These are phyloP conservation scores for Drosophila paramelanica DNA, from an alignment of 2,888 invertebrate species.

Conservation along the genomic window DNA sequence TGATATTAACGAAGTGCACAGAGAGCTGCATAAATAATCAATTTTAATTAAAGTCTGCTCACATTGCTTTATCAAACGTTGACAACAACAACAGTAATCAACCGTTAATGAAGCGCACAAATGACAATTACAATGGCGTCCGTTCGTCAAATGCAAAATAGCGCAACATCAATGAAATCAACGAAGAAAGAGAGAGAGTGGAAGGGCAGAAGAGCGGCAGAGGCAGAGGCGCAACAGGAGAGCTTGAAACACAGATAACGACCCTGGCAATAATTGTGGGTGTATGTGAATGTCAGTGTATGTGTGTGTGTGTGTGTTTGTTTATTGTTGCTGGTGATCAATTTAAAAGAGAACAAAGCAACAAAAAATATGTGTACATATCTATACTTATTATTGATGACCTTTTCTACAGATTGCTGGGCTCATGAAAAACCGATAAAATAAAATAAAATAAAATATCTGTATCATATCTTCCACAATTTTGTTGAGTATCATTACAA, in stretches of 20 bases:
- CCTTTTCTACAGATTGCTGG: too few relatives aligned
- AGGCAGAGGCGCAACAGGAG: slow-evolving; percentile 12
- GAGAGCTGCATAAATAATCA: slow-evolving; percentile 45
- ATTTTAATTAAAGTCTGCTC: slow-evolving; percentile 60
- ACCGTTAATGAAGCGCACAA: slow-evolving; percentile 70
- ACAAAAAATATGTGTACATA: neutral
- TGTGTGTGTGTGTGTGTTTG: neutral
- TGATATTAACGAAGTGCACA: neutral
- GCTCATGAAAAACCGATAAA: too few relatives aligned
- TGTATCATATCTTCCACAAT: too few relatives aligned
- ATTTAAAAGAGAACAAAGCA: slow-evolving; percentile 31
- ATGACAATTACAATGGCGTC: slow-evolving; percentile 57
- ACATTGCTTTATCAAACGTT: slow-evolving; percentile 39
- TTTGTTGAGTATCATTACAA: too few relatives aligned
- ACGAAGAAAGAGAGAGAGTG: neutral
- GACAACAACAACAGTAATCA: slow-evolving; percentile 35
- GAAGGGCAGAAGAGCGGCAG: neutral
- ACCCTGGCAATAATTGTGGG: slow-evolving; percentile 38
- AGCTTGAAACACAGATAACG: slow-evolving; percentile 47
- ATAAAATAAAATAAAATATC: too few relatives aligned
- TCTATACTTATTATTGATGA: too few relatives aligned
- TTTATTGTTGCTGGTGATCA: slow-evolving; percentile 28
- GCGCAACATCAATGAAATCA: slow-evolving; percentile 18
- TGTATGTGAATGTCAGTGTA: slow-evolving; percentile 14
- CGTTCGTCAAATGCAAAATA: slow-evolving; percentile 49